These are phyloP conservation scores for Ctenochaetus hawaiiensis DNA, from an alignment of 2,797 vertebrate species.

Conservation along the genomic window DNA sequence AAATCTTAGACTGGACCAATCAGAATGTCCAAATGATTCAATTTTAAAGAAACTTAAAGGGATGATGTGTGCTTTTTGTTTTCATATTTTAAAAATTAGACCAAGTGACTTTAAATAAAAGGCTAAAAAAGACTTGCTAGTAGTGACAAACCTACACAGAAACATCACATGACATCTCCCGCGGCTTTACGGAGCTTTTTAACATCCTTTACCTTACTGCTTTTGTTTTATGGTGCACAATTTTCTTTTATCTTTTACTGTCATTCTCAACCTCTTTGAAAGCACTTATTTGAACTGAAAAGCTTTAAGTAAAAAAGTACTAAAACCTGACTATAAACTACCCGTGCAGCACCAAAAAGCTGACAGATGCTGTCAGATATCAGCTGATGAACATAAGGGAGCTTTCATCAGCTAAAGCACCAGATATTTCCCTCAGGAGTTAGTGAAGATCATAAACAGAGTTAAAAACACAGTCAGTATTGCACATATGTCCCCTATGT, in stretches of 20 bases:
- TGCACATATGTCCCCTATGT: too few relatives aligned
- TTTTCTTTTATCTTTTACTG: too few relatives aligned
- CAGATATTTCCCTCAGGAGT: not conserved
- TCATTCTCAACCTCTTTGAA: too few relatives aligned
- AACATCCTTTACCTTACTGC: too few relatives aligned
- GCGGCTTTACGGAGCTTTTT: too few relatives aligned
- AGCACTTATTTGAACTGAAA: not conserved
- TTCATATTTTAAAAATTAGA: not conserved
- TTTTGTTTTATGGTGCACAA: too few relatives aligned
- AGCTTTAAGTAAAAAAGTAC: not conserved
- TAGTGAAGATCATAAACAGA: conserved; percentile 1
- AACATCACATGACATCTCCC: too few relatives aligned
- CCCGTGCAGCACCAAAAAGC: not conserved
- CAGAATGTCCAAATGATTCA: not conserved
- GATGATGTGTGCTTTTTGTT: not conserved
- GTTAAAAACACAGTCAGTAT: not conserved
- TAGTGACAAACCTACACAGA: too few relatives aligned
- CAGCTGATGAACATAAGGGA: not conserved
- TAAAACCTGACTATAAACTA: not conserved
- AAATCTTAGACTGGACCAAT: not conserved
- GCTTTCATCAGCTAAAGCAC: not conserved
- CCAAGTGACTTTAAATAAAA: not conserved
- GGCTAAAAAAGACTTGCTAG: too few relatives aligned
- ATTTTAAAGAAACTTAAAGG: not conserved
- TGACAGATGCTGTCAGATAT: not conserved